Percentiles rank a stretch among this genome's conserved stretches.
These are phyloP conservation scores for Eptatretus atami DNA, from an alignment of 2,797 vertebrate species.

Conservation along the genomic window DNA sequence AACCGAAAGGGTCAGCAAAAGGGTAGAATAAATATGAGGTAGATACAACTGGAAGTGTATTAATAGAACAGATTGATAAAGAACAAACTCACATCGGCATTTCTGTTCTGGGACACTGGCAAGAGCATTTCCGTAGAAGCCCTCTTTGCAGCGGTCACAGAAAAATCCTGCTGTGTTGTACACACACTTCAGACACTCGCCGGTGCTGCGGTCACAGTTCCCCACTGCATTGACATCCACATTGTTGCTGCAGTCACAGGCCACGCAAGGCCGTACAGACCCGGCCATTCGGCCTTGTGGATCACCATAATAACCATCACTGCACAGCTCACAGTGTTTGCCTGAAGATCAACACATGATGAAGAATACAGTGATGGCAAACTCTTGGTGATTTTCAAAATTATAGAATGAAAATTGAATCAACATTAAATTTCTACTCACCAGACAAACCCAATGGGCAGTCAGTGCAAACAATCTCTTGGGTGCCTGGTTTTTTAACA, in stretches of 20 bases:
- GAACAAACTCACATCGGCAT: constrained; percentile 27
- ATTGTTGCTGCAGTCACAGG: constrained; percentile 30
- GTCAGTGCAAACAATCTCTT: constrained; percentile 22
- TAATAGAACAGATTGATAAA: no score
- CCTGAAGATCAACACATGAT: constrained; percentile 16
- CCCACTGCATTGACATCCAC: constrained; percentile 18
- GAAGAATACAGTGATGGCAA: neutral
- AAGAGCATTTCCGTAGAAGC: constrained; percentile 22
- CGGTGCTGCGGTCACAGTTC: constrained; percentile 29
- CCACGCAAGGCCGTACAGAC: constrained; percentile 19
- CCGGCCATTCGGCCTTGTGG: constrained; percentile 17
- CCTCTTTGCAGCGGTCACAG: constrained; percentile 24
- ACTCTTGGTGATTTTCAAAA: neutral
- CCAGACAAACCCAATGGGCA: constrained; percentile 38
- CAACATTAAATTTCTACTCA: constrained; percentile 12
- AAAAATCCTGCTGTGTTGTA: constrained; percentile 21
- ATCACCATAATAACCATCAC: constrained; percentile 38
- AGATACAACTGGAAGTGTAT: neutral
- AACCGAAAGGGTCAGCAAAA: neutral
- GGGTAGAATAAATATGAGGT: neutral
- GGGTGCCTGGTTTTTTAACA: constrained; percentile 13
- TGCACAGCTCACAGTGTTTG: constrained; percentile 31
- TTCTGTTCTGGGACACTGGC: constrained; percentile 13
- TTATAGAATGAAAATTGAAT: neutral
- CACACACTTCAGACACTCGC: constrained; percentile 28